phyloP scores from a whole-genome alignment of 2,113 vertebrate species.

The Lamprologus sp. region DNA sequence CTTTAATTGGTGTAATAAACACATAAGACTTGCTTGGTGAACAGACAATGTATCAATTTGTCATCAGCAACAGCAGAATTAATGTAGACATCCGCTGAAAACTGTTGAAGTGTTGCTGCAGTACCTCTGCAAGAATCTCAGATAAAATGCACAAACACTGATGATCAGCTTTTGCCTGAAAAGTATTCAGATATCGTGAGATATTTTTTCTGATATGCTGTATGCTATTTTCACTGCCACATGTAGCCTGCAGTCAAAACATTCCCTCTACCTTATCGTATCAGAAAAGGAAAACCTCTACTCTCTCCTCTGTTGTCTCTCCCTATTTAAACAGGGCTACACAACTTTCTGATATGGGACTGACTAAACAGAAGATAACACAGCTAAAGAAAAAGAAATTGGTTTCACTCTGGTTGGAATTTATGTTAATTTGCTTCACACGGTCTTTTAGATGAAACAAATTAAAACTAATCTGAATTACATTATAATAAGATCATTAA shows the following conservation, averaged over 20 bases:
- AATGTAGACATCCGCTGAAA: not conserved
- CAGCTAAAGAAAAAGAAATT: not conserved
- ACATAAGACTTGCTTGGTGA: not conserved
- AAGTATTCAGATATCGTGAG: not conserved
- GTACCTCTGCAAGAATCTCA: not conserved
- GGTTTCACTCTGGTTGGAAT: not conserved
- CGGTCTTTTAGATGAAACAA: not conserved
- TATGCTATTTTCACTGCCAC: not conserved
- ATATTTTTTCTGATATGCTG: not conserved
- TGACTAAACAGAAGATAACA: not conserved
- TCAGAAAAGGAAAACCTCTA: not conserved
- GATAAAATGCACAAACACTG: not conserved
- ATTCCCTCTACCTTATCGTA: not conserved
- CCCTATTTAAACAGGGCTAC: not conserved
- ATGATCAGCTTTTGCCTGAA: not conserved
- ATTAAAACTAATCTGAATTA: not conserved
- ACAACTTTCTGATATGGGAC: not conserved
- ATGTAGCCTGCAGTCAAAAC: constrained; percentile 7
- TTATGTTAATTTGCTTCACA: not conserved
- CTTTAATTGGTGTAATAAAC: not conserved
- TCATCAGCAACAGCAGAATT: not conserved
- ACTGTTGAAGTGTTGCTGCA: not conserved
- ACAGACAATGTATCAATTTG: not conserved
- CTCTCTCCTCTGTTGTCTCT: not conserved
- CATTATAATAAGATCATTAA: not conserved